Base-by-base conservation (phyloP, 2,888 invertebrate genomes). In the Amphipyra berbera region DNA sequence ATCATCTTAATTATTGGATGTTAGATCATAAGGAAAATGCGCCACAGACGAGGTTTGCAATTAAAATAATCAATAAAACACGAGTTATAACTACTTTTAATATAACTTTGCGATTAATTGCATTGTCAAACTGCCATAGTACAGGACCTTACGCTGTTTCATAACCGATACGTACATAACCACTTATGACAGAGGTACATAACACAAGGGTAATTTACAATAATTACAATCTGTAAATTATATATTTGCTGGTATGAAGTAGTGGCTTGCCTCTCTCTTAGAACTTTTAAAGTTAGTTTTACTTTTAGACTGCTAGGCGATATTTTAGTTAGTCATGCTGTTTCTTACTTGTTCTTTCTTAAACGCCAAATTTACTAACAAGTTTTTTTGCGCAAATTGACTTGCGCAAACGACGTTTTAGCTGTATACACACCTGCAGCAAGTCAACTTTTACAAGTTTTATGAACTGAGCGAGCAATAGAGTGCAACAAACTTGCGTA, bases 21-120 rank as follows among this genome's bases (percentile, higher is more conserved):
- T 21, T 14, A 13, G 21, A 13, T n/a, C 35, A 66, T 40, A 61
- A 62, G 63, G 70, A 67, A 70, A 62, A 62, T 40, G 6, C 15
- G 33, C 15, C 12, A 47, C 27, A 21, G 6, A 30, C 30, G 46
- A 46, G 13, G 9, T 27, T 50, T 12, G 35, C 15, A 70, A 70
- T 46, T 46, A 45, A 47, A 45, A 35, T 42, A 7, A 54, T 48
- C 9, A 62, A 48, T 53, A 70, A 54, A 70, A 70, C 46, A n/a
- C 14, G 35, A 21, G 9, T 9, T 47, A 42, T 33, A 44, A 41
- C 0, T 33, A 35, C 14, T 9, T 42, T 21, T 2, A 21, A 35
- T 48, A n/a, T 21, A 14, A 9, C 21, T 13, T 33, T 30, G 33
- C 45, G 1, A 15, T 54, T 49, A 41, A 70, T 55, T 70, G 49